Evolutionary conservation across 2,797 vertebrate species (phyloP), one percentile per base, ranked within the genome.

Genomic region (Phalloptychus januarius): DNA sequence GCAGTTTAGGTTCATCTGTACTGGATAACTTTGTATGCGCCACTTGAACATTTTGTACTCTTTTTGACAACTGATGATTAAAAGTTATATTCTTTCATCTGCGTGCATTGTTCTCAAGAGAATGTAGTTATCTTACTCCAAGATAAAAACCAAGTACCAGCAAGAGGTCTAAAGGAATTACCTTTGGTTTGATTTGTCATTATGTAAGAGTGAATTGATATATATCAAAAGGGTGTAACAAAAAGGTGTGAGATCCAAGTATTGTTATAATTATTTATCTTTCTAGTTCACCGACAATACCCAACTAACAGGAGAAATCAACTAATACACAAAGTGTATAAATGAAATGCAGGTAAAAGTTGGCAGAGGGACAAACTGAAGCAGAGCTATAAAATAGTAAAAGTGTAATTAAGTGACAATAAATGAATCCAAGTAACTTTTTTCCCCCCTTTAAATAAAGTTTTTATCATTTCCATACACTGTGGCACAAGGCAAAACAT

Each of bases 361-460:
- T 31, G 5, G n/a, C 4, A 56, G 12, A 56, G n/a, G 54, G 54
- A 58, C n/a, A 2, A 58, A 28, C n/a, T 15, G n/a, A 61, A 61
- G 28, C 31, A 16, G 13, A 61, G 28, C 23, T n/a, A n/a, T n/a
- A n/a, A 86, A 82, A 77, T 33, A 33, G 56, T 18, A 61, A 61
- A 33, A 18, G 31, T 18, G 15, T 18, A 31, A 33, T 33, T 33
- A 61, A 31, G 56, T 7, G 13, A 58, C n/a, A 58, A 58, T 58
- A 28, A 61, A 33, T 31, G 1, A 33, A 61, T 61, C 16, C 28
- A 18, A 61, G 33, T 61, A 33, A 61, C 31, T 31, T 31, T 58
- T 61, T 7, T 33, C 5, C 15, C 5, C 15, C 31, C 31, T 61
- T 38, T 38, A 20, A 65, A 36, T 8, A 36, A 36, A 63, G 33